Conservation (phyloP, 1,140 invertebrate species). For the Eciton burchellii region DNA sequence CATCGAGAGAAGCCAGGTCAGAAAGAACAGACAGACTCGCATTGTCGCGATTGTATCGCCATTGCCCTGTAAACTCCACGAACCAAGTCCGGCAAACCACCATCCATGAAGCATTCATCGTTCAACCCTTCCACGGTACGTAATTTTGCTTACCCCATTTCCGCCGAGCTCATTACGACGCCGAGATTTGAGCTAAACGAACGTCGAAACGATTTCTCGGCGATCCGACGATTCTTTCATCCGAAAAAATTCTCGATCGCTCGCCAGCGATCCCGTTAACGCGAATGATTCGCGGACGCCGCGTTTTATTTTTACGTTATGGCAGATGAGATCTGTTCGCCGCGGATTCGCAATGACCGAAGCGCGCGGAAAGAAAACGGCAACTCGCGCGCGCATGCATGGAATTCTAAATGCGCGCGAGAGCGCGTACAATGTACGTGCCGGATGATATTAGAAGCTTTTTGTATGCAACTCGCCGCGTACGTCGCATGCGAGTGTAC, state of each 20-base stretch:
- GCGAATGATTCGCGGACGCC: constrained; percentile 18
- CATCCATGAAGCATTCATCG: constrained; percentile 70
- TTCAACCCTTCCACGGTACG: constrained; percentile 30
- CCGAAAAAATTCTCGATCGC: neutral
- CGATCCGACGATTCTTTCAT: neutral
- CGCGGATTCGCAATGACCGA: constrained; percentile 38
- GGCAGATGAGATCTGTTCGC: constrained; percentile 37
- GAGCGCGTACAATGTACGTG: constrained; percentile 7
- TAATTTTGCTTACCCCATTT: constrained; percentile 1
- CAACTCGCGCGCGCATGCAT: constrained; percentile 41
- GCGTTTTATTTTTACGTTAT: constrained; percentile 61
- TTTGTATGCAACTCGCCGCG: constrained; percentile 78
- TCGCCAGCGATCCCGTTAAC: neutral
- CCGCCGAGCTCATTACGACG: constrained; percentile 3
- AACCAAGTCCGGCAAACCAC: constrained; percentile 56
- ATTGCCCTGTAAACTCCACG: constrained; percentile 56
- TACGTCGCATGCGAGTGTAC: constrained; percentile 14
- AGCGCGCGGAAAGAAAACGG: constrained; percentile 54
- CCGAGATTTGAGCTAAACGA: neutral
- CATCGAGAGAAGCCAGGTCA: constrained; percentile 37
- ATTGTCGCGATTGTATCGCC: constrained; percentile 61
- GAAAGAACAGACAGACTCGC: constrained; percentile 33
- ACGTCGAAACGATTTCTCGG: neutral
- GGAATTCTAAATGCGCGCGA: constrained; percentile 44
- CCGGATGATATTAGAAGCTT: constrained; percentile 73